A percentile compares a stretch with the other conserved stretches of the same genome.
These are phyloP conservation scores for Cryptocephalus primarius DNA, from an alignment of 2,888 invertebrate species.

Conservation along the genomic window DNA sequence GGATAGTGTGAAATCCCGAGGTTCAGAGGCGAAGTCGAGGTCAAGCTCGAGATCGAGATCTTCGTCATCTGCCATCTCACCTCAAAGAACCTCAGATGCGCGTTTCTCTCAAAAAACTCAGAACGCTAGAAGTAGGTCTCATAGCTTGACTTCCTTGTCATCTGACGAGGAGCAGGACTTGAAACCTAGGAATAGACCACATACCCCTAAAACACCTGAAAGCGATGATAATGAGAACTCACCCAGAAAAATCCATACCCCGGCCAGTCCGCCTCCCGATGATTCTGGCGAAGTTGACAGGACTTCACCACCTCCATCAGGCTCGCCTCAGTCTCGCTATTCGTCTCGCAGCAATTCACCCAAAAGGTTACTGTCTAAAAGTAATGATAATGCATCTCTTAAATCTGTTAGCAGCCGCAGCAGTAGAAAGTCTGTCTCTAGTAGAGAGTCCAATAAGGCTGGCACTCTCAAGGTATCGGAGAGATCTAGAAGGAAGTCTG, in stretches of 20 bases:
- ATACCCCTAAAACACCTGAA: not conserved
- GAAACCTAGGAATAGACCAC: constrained; percentile 1
- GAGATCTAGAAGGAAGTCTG: constrained; percentile 16
- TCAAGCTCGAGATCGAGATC: constrained; percentile 8
- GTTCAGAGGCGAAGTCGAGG: constrained; percentile 3
- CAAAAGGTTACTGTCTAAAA: not conserved
- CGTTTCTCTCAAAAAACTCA: constrained; percentile 5
- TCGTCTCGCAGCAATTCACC: too few species aligned
- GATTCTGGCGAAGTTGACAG: not conserved
- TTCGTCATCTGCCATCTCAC: constrained; percentile 15
- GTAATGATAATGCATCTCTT: constrained; percentile 19
- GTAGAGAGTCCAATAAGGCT: constrained; percentile 19
- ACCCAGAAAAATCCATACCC: not conserved
- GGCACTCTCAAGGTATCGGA: constrained; percentile 15
- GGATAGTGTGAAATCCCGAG: constrained; percentile 13
- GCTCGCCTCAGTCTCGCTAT: too few species aligned
- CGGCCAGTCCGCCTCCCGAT: not conserved
- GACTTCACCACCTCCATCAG: not conserved
- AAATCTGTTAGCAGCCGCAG: constrained; percentile 25
- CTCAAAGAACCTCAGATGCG: constrained; percentile 16
- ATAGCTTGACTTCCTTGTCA: constrained; percentile 19
- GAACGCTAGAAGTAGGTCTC: constrained; percentile 36
- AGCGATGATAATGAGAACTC: not conserved
- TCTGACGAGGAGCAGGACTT: constrained; percentile 3
- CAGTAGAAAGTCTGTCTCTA: constrained; percentile 22